Evolutionary conservation across 2,113 vertebrate species (phyloP).

Genomic region (Entosphenus tridentatus): DNA sequence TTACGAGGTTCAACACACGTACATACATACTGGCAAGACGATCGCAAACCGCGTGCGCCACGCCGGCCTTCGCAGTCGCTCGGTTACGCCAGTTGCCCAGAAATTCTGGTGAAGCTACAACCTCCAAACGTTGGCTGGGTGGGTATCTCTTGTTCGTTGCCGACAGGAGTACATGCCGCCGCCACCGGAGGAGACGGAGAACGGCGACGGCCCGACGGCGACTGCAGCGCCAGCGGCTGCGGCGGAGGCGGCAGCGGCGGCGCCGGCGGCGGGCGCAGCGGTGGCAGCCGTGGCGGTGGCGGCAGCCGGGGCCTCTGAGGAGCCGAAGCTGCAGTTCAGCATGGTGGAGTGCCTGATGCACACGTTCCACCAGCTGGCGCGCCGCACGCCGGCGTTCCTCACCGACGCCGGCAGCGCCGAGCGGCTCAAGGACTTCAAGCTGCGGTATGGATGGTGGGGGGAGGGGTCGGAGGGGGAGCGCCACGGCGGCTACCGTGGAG

Average conservation of each 20-base stretch:
- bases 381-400: slow-evolving; percentile 84
- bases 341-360: slow-evolving; percentile 88
- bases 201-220: slow-evolving; percentile 50
- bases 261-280: too few relatives aligned
- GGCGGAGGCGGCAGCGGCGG: too few relatives aligned
- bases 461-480: too few relatives aligned
- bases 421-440: slow-evolving; percentile 91
- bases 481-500: too few relatives aligned
- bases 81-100: neutral
- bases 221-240: too few relatives aligned
- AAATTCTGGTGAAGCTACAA: neutral
- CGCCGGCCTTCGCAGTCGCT: too few relatives aligned
- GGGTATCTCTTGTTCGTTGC: neutral
- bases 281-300: too few relatives aligned
- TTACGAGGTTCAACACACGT: too few relatives aligned
- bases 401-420: slow-evolving; percentile 76
- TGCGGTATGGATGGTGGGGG: slow-evolving; percentile 31
- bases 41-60: too few relatives aligned
- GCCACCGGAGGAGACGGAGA: slow-evolving; percentile 79
- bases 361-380: slow-evolving; percentile 79
- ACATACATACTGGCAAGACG: too few relatives aligned
- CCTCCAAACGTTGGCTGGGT: neutral
- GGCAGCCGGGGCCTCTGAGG: slow-evolving; percentile 25
- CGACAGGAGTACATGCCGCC: slow-evolving; percentile 78
- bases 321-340: slow-evolving; percentile 89